Evolutionary conservation across 2,113 vertebrate genomes (phyloP), one percentile per base, ranked within the genome.

Genomic region (Elephas maximus): DNA sequence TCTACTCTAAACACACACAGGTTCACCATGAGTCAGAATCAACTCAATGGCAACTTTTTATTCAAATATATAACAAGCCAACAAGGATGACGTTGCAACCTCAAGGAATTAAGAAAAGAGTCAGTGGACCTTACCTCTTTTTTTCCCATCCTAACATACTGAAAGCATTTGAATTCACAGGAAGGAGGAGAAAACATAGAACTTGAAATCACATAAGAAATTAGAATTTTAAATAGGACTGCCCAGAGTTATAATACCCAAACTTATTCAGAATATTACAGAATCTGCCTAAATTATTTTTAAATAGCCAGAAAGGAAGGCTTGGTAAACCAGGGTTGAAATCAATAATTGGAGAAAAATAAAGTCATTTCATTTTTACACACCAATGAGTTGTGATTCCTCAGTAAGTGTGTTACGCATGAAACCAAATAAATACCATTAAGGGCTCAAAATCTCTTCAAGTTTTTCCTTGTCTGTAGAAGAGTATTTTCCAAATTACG

Each of bases 261-360:
- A 94, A 80, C 6, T 74, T 89, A 41, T 44, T 69, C 37, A 94
- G 26, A 71, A 95, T 44, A 1, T 88, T 95, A 37, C 23, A 74
- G 45, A 92, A 74, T 51, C 26, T 65, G 17, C 11, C 12, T 6
- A 79, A 86, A 45, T n/a, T 74, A 77, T n/a, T 77, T 0, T 73
- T 77, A 67, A 86, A 37, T 18, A 83, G 30, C 15, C 45, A 74
- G 30, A 62, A 48, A n/a, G 48, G 12, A 21, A 14, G 30, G 76
- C 6, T 83, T 65, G 60, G 57, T 37, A 87, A 11, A 23, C 26
- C 11, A 89, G 26, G 26, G 18, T 24, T 81, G 65, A 73, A 93
- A 60, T 93, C 9, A 84, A 48, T 18, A 80, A 15, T 2, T 15
- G 0, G 24, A 37, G 6, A 51, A 53, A 51, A n/a, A 63, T 28